Conservation (phyloP, 2,113 vertebrate genomes). For the Actenoides hombroni region DNA sequence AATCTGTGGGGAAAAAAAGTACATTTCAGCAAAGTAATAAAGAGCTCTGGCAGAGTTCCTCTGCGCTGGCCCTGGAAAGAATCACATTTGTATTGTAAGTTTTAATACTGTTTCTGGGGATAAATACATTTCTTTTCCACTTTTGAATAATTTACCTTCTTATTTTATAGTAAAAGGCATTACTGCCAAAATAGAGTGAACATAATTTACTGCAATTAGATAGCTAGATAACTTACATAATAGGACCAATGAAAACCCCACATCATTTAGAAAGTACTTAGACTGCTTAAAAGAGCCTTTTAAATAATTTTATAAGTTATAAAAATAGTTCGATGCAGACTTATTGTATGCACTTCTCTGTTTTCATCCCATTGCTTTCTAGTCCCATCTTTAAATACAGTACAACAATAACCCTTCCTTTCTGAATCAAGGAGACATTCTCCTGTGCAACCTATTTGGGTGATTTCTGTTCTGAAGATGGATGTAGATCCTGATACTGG, state of each 20-base stretch:
- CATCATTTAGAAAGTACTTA: neutral
- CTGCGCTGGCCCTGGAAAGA: neutral
- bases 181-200: neutral
- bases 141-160: slow-evolving; percentile 33
- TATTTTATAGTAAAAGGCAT: neutral
- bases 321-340: neutral
- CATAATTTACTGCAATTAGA: neutral
- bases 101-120: neutral
- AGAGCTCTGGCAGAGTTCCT: neutral
- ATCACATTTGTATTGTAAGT: neutral
- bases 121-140: neutral
- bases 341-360: neutral
- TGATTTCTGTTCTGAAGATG: neutral
- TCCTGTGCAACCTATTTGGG: rapidly evolving
- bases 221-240: neutral
- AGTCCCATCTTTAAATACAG: neutral
- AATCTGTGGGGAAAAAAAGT: neutral
- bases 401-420: neutral
- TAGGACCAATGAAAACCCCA: neutral
- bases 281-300: neutral
- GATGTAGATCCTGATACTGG: neutral
- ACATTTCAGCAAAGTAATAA: neutral
- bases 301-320: neutral
- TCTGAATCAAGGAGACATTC: neutral
- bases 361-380: neutral